These are phyloP conservation scores for Dichetophora obliterata DNA, from an alignment of 2,888 invertebrate species.

Conservation along the genomic window DNA sequence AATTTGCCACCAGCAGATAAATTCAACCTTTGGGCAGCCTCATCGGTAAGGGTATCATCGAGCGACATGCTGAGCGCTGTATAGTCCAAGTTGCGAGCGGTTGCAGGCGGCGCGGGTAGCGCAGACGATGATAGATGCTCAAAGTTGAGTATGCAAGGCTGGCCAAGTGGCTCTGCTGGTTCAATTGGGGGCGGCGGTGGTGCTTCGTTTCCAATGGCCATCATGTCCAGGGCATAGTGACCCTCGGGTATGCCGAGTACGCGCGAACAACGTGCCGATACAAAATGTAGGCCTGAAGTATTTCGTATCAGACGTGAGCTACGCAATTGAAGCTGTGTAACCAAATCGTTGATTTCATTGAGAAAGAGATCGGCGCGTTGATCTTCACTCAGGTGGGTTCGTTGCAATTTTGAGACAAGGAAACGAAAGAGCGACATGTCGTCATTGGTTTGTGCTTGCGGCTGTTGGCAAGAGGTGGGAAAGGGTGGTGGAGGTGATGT, in stretches of 20 bases:
- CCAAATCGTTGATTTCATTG: constrained; percentile 65
- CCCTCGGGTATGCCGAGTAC: constrained; percentile 68
- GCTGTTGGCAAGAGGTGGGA: constrained; percentile 33
- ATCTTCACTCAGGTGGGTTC: constrained; percentile 61
- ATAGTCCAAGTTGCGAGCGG: constrained; percentile 59
- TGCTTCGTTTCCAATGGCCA: constrained; percentile 59
- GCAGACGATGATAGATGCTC: constrained; percentile 44
- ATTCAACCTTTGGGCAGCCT: constrained; percentile 66
- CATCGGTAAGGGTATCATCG: constrained; percentile 67
- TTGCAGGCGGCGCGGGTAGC: constrained; percentile 48
- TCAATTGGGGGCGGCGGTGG: constrained; percentile 55
- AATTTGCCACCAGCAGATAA: constrained; percentile 66
- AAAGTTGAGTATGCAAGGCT: constrained; percentile 46
- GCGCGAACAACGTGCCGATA: constrained; percentile 62
- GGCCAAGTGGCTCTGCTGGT: constrained; percentile 53
- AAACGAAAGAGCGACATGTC: constrained; percentile 62
- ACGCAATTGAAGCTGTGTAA: constrained; percentile 65
- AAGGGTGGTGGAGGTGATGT: not conserved
- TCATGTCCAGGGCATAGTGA: constrained; percentile 66
- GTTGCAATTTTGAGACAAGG: constrained; percentile 63
- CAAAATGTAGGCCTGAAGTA: constrained; percentile 66
- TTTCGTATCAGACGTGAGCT: constrained; percentile 65
- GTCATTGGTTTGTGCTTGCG: constrained; percentile 25
- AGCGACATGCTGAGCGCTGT: constrained; percentile 66
- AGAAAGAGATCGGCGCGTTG: constrained; percentile 66